Conservation (phyloP, 2,113 vertebrate genomes). For the Tupaia tana region DNA sequence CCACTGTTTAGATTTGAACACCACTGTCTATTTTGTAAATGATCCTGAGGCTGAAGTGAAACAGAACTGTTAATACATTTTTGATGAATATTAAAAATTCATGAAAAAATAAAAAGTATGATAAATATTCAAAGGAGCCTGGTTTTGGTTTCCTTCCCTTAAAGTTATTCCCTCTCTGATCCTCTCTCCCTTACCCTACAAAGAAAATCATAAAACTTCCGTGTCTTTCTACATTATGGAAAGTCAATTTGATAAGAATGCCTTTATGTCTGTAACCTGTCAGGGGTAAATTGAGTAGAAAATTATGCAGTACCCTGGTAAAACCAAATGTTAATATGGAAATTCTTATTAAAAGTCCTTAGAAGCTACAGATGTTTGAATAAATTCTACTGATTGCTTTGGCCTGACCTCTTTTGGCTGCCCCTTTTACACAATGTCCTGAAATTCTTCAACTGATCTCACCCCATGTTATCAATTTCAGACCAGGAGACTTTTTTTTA, state of each 20-base stretch:
- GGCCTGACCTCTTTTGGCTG: conserved; percentile 59
- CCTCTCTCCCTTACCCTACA: conserved; percentile 40
- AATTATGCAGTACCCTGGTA: conserved; percentile 69
- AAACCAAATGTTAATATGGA: conserved; percentile 74
- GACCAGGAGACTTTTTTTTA: conserved; percentile 24
- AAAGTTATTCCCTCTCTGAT: conserved; percentile 44
- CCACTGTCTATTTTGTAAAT: conserved; percentile 77
- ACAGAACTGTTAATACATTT: conserved; percentile 83
- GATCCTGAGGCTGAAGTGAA: conserved; percentile 78
- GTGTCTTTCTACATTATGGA: conserved; percentile 64
- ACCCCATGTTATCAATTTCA: conserved; percentile 46
- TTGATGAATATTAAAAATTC: conserved; percentile 84
- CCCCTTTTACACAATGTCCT: neutral
- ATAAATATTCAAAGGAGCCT: conserved; percentile 68
- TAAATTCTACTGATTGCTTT: conserved; percentile 74
- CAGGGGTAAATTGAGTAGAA: conserved; percentile 80
- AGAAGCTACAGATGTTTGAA: conserved; percentile 76
- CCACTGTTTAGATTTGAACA: conserved; percentile 75
- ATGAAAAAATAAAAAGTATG: conserved; percentile 72
- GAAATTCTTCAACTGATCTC: conserved; percentile 55
- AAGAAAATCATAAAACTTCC: conserved; percentile 64
- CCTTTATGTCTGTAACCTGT: conserved; percentile 69
- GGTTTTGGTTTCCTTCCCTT: conserved; percentile 53
- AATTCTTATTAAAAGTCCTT: conserved; percentile 74
- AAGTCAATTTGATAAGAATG: conserved; percentile 74